Conservation (phyloP, 2,797 vertebrate genomes). For the Mormyrops attenuatus region DNA sequence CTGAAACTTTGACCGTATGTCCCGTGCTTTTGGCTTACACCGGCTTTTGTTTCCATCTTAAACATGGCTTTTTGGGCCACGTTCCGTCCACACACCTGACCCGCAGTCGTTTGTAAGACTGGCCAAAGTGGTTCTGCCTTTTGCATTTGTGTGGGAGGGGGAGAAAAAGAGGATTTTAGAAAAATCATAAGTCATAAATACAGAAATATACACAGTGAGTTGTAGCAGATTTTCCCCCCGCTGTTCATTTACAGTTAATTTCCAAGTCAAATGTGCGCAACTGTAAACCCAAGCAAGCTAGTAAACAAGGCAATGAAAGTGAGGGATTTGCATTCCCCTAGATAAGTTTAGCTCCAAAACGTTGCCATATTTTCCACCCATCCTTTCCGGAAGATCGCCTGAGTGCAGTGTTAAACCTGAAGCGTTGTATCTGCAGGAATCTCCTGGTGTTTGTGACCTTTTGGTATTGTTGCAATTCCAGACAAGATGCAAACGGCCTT, state of each 20-base stretch:
- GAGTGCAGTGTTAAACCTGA: conserved; percentile 5
- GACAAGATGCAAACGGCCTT: background rate
- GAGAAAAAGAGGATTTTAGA: conserved; percentile 27
- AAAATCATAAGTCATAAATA: conserved; percentile 30
- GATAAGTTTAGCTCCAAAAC: conserved; percentile 33
- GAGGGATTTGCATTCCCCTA: conserved; percentile 34
- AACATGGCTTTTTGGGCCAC: background rate
- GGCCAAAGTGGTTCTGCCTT: background rate
- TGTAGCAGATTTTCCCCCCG: conserved; percentile 29
- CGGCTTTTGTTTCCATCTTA: background rate
- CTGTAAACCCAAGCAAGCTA: conserved; percentile 42
- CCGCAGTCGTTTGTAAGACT: background rate
- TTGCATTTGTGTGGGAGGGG: background rate
- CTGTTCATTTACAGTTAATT: conserved; percentile 17
- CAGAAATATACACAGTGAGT: conserved; percentile 38
- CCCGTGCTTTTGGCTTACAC: background rate
- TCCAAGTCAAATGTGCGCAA: conserved; percentile 35
- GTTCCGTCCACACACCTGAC: background rate
- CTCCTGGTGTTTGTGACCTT: conserved; percentile 21
- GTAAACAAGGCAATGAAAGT: conserved; percentile 40
- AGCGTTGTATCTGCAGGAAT: conserved; percentile 27
- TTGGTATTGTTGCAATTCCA: background rate
- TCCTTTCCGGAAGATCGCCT: conserved; percentile 20
- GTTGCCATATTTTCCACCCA: conserved; percentile 7
- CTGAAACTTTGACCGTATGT: background rate